Base-by-base conservation (phyloP, 2,888 invertebrate genomes). In the Sminthurinus aureus region DNA sequence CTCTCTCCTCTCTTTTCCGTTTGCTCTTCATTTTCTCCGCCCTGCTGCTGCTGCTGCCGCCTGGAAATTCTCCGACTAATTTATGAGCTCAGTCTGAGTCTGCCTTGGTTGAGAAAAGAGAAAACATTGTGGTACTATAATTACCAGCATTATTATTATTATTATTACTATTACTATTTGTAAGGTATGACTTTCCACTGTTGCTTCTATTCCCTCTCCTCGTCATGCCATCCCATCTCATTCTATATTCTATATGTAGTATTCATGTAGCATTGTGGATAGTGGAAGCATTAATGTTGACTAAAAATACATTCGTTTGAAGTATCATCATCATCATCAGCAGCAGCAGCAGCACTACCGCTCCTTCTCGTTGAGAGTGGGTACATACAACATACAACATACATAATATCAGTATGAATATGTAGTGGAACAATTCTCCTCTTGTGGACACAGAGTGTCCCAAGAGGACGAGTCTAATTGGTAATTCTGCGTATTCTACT, bases 391-490 rank as follows among this genome's bases (percentile, higher is more conserved):
- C 0, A 13, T 58, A 13, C 13, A 52, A 13, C 52, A 9, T 58
- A 58, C 13, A 15, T 11, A 58, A 2, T 58, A 15, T 13, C 18
- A 58, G 58, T 15, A 18, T 15, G 58, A 58, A 11, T 15, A 58
- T 11, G 6, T 38, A 9, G 58, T 58, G 0, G 18, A 58, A 58
- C 58, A 58, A 58, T 58, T 58, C 58, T 58, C 13, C 2, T 58
- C 13, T 22, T 71, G 24, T 71, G 71, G 71, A 71, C 71, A 71
- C 26, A 71, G 26, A 26, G 24, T 13, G 71, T 71, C 71, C 24
- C 71, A 13, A 1, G 71, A 71, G 71, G 24, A 71, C 69, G 6
- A 71, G 24, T 71, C 13, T 71, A 71, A 26, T 71, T 71, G 24
- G 71, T 71, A 71, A 71, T 71, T 69, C 22, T 71, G 24, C 24